Percentiles rank a stretch among this genome's conserved stretches.
Evolutionary conservation across 37 sponge, comb jelly and placozoan species (phyloP).

Genomic region (Diacarnus erythraeanus): DNA sequence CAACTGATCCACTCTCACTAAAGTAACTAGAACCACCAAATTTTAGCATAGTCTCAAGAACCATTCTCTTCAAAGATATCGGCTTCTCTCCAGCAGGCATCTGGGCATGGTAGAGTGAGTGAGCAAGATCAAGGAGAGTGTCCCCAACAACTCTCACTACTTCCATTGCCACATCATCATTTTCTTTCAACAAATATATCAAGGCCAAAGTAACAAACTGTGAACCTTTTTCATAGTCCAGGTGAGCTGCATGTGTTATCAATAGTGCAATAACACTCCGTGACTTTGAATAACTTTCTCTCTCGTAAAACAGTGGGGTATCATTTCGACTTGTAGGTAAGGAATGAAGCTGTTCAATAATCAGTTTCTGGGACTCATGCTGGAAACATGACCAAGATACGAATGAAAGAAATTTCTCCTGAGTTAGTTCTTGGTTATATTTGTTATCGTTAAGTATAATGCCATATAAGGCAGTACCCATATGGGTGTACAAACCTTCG

Average conservation of each 20-base stretch:
- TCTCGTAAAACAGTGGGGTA: conserved; percentile 2
- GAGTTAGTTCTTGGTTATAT: conserved; percentile 4
- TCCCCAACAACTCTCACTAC: neutral
- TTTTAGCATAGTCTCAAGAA: conserved; percentile 16
- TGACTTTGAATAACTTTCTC: neutral
- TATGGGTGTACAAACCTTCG: conserved; percentile 17
- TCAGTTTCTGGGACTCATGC: neutral
- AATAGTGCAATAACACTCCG: conserved; percentile 26
- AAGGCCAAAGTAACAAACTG: conserved; percentile 30
- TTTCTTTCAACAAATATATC: conserved; percentile 18
- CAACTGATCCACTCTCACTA: neutral
- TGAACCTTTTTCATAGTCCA: conserved; percentile 21
- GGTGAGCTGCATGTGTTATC: conserved; percentile 33
- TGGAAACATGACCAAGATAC: conserved; percentile 24
- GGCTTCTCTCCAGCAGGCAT: conserved; percentile 19
- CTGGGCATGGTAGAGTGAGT: conserved; percentile 14
- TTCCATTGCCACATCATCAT: conserved; percentile 20
- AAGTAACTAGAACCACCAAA: conserved; percentile 25
- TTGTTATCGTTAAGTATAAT: conserved; percentile 27
- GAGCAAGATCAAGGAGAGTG: conserved; percentile 32
- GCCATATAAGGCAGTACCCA: conserved; percentile 4
- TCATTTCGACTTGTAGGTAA: conserved; percentile 20
- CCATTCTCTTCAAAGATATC: conserved; percentile 19
- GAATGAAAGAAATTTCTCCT: conserved; percentile 32
- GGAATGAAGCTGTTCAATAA: conserved; percentile 21